Base-by-base conservation (phyloP, 2,113 vertebrate species). In the Oreocharis arfaki region DNA sequence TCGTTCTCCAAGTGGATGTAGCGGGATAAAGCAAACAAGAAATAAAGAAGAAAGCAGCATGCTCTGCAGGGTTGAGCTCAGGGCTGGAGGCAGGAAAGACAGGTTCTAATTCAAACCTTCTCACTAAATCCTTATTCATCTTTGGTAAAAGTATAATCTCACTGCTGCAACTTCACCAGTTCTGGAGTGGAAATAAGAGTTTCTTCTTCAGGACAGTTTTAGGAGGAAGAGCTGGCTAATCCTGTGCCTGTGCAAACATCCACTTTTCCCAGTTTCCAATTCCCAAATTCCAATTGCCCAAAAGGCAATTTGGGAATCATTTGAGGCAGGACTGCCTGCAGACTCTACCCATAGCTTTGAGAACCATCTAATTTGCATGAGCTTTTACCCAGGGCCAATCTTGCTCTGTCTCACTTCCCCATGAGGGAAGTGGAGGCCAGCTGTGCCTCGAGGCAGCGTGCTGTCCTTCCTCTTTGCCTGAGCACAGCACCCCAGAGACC, bases 391-490 rank as follows among this genome's bases (percentile, higher is more conserved):
- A 82, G 26, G 37, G 59, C 59, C 26, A 37, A 28, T 46, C 44
- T 75, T 69, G 15, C 24, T 90, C n/a, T 77, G 26, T 16, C 18
- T 89, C 26, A 52, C n/a, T 47, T 77, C 27, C 35, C 35, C 4
- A 1, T 0, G 37, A 61, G 0, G 1, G 46, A 2, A 23, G 33
- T 4, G 9, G 35, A 59, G 24, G 17, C 35, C 87, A 93, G 47
- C 60, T 69, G 42, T 87, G 57, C 57, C 74, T 69, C 49, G 49
- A 68, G 74, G 32, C 60, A 26, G n/a, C 1, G 0, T 16, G 39
- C 20, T 79, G 53, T 79, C 27, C 52, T 30, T 59, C 41, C 57
- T 60, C 41, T 82, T 24, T 64, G 41, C n/a, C 37, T 23, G 13
- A 49, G 76, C 44, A 60, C 30, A 76, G 79, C 44, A 44, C 41